Percentiles rank a stretch among this genome's conserved stretches.
Conservation (phyloP, 2,113 vertebrate genomes). For the Physeter macrocephalus region DNA sequence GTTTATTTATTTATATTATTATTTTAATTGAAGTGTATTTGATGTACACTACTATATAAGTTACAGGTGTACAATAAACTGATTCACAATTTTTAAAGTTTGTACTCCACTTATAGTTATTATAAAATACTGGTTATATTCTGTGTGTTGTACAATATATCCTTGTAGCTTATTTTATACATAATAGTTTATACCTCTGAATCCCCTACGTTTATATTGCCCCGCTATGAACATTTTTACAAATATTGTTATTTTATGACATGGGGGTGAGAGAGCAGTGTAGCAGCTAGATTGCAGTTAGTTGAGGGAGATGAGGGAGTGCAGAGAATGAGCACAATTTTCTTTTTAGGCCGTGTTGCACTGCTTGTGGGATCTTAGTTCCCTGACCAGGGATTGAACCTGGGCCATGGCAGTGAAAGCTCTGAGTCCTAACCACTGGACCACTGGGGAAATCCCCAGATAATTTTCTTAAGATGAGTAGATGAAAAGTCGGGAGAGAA, state of each 20-base stretch:
- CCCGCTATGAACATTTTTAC: neutral
- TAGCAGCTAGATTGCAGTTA: neutral
- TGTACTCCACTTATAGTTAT: neutral
- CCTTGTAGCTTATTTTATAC: neutral
- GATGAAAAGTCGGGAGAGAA: neutral
- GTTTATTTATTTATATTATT: neutral
- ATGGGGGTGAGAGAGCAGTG: neutral
- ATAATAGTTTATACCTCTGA: neutral
- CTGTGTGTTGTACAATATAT: neutral
- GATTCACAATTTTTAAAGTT: neutral
- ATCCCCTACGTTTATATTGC: neutral
- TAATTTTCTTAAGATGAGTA: neutral
- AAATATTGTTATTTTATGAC: neutral
- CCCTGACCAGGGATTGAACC: neutral
- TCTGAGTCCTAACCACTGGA: neutral
- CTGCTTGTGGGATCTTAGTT: neutral
- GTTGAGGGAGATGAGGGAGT: neutral
- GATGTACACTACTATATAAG: neutral
- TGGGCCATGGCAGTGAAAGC: neutral
- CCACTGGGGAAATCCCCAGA: neutral
- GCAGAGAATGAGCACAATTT: neutral
- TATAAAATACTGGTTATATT: neutral
- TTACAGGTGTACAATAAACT: neutral
- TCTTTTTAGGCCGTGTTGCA: neutral
- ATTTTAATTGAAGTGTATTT: neutral